Evolutionary conservation across 2,888 invertebrate genomes (phyloP), one percentile per base, ranked within the genome.

Genomic region (Fabriciana adippe): DNA sequence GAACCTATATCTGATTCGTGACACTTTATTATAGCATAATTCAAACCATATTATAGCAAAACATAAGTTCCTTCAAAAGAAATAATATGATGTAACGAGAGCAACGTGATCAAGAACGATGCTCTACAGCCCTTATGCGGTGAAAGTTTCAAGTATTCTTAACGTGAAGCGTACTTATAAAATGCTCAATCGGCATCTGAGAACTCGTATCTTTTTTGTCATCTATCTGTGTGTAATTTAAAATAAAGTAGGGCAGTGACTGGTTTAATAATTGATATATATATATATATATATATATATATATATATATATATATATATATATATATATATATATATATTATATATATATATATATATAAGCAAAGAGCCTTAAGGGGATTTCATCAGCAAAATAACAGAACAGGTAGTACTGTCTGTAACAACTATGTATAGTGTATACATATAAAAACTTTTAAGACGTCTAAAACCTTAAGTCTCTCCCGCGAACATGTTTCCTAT

Each of bases 81-180:
- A 59, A 59, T 59, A 59, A 59, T 59, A 59, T 47, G 53, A 65
- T 31, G 54, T 60, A 61, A 61, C 41, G 61, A 51, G 61, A 50
- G 15, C 61, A 26, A 57, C 67, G 67, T 67, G 67, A 62, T 62
- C 53, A 57, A 63, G 56, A 62, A 62, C 51, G 56, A 21, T 18
- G 56, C 47, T 60, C 51, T 63, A 57, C 51, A 64, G 35, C 66
- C 59, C 69, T 66, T 64, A 66, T 48, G 56, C 66, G 62, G 66
- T 66, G 62, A 60, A 66, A 69, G 48, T 64, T 68, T 64, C 48
- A 41, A 68, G 64, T 21, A 35, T 21, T 55, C 64, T 59, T 64
- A 31, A 55, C 54, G 64, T 57, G 53, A 41, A 68, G 64, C 64
- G 59, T 50, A 51, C 66, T 66, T 55, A 50, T 54, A 26, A 66